Evolutionary conservation across 2,113 vertebrate species (phyloP).

Genomic region (Ramphastos sulfuratus): DNA sequence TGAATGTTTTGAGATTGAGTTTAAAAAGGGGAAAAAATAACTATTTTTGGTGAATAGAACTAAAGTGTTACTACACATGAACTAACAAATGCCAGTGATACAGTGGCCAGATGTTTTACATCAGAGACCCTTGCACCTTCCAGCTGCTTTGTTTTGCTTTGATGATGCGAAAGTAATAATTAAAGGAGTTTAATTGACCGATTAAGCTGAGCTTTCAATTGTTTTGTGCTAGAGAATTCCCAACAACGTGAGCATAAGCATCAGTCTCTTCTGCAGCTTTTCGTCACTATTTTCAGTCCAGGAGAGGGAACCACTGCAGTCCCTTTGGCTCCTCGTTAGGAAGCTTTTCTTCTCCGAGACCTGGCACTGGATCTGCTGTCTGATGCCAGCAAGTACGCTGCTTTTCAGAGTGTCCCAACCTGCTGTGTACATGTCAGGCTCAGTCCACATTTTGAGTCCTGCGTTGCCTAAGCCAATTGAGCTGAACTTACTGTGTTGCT

Average conservation of each 20-base stretch:
- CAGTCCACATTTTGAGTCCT: background rate
- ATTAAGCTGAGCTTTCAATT: background rate
- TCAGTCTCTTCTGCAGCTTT: background rate
- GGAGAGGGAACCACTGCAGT: background rate
- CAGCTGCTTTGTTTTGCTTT: slow-evolving; percentile 5
- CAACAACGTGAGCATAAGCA: background rate
- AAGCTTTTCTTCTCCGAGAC: background rate
- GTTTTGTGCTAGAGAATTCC: background rate
- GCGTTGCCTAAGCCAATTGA: background rate
- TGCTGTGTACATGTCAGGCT: background rate
- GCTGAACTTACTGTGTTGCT: background rate
- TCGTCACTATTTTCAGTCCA: background rate
- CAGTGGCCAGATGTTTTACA: background rate
- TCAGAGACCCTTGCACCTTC: background rate
- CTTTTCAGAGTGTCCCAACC: background rate
- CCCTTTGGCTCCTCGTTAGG: background rate
- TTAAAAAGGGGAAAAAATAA: background rate
- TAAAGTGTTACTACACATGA: background rate
- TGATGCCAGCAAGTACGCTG: background rate
- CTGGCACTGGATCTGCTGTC: background rate
- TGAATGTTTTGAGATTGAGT: background rate
- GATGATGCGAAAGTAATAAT: background rate
- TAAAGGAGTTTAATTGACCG: background rate
- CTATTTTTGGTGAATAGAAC: background rate
- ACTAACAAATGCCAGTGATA: background rate